Evolutionary conservation across 2,888 invertebrate genomes (phyloP).

Genomic region (Pheosia tremula): DNA sequence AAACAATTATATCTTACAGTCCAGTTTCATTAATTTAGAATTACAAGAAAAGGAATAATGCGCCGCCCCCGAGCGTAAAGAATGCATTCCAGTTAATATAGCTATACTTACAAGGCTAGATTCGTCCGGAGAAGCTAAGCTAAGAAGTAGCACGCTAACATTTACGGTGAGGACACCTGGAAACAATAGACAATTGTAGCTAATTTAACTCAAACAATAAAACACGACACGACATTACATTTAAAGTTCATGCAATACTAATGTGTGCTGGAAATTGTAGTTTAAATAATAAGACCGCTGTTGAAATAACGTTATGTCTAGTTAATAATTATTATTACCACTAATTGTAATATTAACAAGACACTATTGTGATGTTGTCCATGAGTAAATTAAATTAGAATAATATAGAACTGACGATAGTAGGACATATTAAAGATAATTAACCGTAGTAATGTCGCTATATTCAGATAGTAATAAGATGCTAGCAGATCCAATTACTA

Average conservation of each 20-base stretch:
- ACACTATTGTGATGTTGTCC: background rate
- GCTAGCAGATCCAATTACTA: slow-evolving; percentile 50
- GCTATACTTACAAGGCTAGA: slow-evolving; percentile 94
- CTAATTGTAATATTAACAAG: background rate
- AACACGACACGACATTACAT: slow-evolving; percentile 55
- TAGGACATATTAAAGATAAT: slow-evolving; percentile 24
- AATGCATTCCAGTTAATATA: slow-evolving; percentile 10
- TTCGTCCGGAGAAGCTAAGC: slow-evolving; percentile 97
- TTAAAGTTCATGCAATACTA: slow-evolving; percentile 43
- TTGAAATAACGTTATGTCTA: background rate
- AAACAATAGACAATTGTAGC: slow-evolving; percentile 57
- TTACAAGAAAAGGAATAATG: too few relatives aligned
- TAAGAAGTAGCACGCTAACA: slow-evolving; percentile 96
- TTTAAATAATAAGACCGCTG: background rate
- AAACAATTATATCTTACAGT: too few relatives aligned
- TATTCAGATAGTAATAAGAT: slow-evolving; percentile 41
- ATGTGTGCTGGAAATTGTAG: slow-evolving; percentile 37
- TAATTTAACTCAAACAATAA: slow-evolving; percentile 46
- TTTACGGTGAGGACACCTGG: slow-evolving; percentile 96
- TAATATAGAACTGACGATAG: slow-evolving; percentile 17
- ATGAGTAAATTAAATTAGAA: background rate
- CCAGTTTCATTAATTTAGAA: too few relatives aligned
- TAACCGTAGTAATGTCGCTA: slow-evolving; percentile 27
- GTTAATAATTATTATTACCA: too few relatives aligned
- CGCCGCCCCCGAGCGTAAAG: too few relatives aligned